Evolutionary conservation across 2,113 vertebrate species (phyloP).

Genomic region (Peromyscus polionotus): DNA sequence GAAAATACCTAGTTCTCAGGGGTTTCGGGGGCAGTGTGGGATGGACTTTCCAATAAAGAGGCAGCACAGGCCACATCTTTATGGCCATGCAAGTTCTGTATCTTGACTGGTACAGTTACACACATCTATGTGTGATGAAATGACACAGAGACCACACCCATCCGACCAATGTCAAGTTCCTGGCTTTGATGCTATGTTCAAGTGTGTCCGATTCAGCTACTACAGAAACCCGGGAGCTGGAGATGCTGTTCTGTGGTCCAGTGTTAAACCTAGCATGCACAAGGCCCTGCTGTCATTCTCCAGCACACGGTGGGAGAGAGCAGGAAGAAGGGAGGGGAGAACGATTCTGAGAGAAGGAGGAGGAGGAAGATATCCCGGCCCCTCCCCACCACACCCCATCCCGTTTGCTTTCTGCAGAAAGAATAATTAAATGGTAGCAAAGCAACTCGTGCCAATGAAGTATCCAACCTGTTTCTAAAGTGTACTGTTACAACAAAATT

Average conservation of each 20-base stretch:
- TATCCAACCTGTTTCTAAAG: background rate
- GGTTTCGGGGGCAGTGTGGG: no score
- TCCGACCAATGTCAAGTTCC: background rate
- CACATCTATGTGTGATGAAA: background rate
- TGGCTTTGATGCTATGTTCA: background rate
- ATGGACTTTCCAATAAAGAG: background rate
- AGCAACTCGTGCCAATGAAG: background rate
- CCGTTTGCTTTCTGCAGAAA: background rate
- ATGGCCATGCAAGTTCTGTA: fast-evolving
- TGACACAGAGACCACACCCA: background rate
- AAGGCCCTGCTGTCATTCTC: background rate
- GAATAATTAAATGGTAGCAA: background rate
- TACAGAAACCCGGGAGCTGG: background rate
- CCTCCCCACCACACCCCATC: background rate
- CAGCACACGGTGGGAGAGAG: background rate
- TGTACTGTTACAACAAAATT: background rate
- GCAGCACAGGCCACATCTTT: background rate
- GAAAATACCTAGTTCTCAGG: background rate
- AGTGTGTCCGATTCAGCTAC: background rate
- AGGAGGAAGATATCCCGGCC: background rate
- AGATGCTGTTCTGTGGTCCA: background rate
- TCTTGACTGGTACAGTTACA: background rate
- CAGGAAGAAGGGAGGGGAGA: no score
- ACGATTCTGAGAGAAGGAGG: background rate
- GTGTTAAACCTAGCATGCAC: no score